Evolutionary conservation across 2,113 vertebrate genomes (phyloP), one percentile per base, ranked within the genome.

Genomic region (Hippocampus abdominalis): DNA sequence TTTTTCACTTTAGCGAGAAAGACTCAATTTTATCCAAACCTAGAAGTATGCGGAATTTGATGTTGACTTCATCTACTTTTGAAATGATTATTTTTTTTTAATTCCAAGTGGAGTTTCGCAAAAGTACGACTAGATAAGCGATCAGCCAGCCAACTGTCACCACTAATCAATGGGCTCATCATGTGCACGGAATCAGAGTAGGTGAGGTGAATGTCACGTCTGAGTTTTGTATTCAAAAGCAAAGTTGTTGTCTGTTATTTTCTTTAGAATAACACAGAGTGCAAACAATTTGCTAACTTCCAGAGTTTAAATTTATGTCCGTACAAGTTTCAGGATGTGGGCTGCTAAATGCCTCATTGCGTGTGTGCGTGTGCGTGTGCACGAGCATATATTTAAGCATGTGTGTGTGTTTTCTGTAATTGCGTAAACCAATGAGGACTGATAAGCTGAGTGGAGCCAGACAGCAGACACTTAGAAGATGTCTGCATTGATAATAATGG

Each of bases 391-490:
- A 27, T 76, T 56, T 59, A 48, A 63, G 74, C 73, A 51, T 68
- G 73, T 54, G 72, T 84, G 86, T 81, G 77, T 80, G 77, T 76
- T 71, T 82, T 79, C 69, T 82, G 53, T 85, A 89, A 89, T 84
- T 89, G 81, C 74, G 82, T 86, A 88, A 89, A 84, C 75, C 85
- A 87, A 76, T 73, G 79, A 89, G 85, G 73, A 63, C 86, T 90
- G 90, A 91, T 91, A 91, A 92, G 89, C 87, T 81, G 44, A 3
- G 70, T 90, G 91, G 92, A 92, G 90, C 91, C 91, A 91, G 90
- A 89, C 89, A 39, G 82, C 82, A 89, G 87, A 84, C 89, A 81
- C 86, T 85, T 85, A 83, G 81, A 64, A 87, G 92, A 92, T 92
- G 88, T 87, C 87, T 84, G 82, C 72, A n/a, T 84, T 82, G 91